Base-by-base conservation (phyloP, 2,888 invertebrate species). In the Ormyrus rosae region DNA sequence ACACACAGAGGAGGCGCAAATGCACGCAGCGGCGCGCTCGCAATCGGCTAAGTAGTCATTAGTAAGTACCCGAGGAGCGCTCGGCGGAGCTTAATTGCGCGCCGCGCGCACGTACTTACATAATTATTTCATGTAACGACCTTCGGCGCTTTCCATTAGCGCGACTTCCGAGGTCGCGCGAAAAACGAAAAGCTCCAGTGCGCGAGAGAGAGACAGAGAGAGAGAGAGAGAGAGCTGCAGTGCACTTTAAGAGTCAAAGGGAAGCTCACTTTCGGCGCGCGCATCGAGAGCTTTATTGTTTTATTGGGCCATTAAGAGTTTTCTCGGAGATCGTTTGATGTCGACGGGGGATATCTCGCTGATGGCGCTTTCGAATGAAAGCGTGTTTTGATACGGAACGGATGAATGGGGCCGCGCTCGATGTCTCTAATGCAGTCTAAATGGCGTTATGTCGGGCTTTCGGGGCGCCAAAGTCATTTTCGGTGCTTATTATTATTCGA, bases 101-200 rank as follows among this genome's bases (percentile, higher is more conserved):
- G 70, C 72, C 69, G 65, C 50, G n/a, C 80, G 74, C 70, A 58
- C 58, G 64, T 13, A 34, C 73, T 46, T 74, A 70, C 82, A 72
- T 83, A 83, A 84, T 84, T 84, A 83, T 82, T 80, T 68, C 81
- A 65, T 75, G 78, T 72, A 81, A 81, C 80, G 81, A 84, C 80
- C 77, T 78, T 83, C 81, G 61, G 76, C 80, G 50, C 80, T 81
- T 83, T 77, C 75, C 81, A 81, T 81, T 81, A 80, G 78, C 74
- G 71, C 74, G 71, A 53, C 55, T 19, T 56, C 46, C 72, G 58
- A 67, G 58, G 34, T 13, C 56, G 63, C 19, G 60, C 8, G 60
- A 34, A 4, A 34, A 34, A 34, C 34, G 34, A 34, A 34, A 34
- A 34, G 34, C 34, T 34, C 34, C 34, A 0, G 34, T 0, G 13